phyloP scores from a whole-genome alignment of 2,797 vertebrate genomes.

The Heterohyrax brucei region DNA sequence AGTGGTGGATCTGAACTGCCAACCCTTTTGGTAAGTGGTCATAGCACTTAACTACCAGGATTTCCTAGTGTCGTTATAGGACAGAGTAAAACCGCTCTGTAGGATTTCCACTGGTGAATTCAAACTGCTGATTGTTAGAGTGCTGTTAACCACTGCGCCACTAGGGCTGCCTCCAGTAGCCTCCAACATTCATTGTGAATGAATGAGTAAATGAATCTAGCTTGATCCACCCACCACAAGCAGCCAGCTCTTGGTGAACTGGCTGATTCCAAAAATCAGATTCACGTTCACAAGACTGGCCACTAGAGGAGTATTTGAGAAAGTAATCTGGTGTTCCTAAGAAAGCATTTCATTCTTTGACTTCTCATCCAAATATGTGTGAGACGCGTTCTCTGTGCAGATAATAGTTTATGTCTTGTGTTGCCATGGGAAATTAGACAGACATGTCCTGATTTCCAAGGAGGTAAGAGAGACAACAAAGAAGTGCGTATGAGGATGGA shows the following conservation, averaged over 20 bases:
- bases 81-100: too few relatives aligned
- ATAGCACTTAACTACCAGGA: too few relatives aligned
- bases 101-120: too few relatives aligned
- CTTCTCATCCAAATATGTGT: background rate
- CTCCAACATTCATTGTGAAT: background rate
- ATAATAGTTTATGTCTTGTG: background rate
- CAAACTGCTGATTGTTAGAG: too few relatives aligned
- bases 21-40: too few relatives aligned
- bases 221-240: background rate
- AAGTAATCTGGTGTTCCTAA: conserved; percentile 25
- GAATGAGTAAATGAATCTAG: background rate
- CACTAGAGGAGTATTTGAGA: background rate
- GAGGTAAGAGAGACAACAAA: background rate
- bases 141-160: too few relatives aligned
- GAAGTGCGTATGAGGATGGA: background rate
- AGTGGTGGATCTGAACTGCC: too few relatives aligned
- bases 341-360: background rate
- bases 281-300: background rate
- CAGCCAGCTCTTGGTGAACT: background rate
- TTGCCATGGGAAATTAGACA: background rate
- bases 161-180: too few relatives aligned
- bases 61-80: too few relatives aligned
- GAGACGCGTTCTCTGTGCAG: background rate
- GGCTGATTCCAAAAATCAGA: conserved; percentile 32
- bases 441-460: background rate